phyloP scores from a whole-genome alignment of 2,113 vertebrate species.

The Chaetodon auriga region DNA sequence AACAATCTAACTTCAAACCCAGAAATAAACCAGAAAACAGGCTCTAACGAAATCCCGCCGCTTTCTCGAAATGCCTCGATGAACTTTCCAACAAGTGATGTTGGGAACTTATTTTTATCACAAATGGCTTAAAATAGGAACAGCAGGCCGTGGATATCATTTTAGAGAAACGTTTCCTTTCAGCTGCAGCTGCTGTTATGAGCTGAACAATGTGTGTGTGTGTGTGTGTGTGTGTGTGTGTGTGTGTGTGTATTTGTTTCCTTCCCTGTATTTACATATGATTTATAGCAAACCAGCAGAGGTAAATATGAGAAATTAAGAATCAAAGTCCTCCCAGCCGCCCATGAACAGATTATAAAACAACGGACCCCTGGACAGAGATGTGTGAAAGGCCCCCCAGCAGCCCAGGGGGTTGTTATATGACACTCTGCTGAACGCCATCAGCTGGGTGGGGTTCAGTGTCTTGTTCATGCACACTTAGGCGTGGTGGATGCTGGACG shows the following conservation, averaged over 20 bases:
- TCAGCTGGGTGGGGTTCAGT: no score
- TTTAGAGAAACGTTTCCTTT: slow-evolving; percentile 63
- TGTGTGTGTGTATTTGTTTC: background rate
- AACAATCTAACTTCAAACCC: background rate
- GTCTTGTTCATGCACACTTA: background rate
- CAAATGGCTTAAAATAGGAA: slow-evolving; percentile 65
- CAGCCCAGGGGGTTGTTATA: no score
- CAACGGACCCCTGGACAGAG: no score
- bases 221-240: slow-evolving; percentile 11
- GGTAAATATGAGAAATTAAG: background rate
- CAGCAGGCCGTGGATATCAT: slow-evolving; percentile 49
- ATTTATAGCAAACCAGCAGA: slow-evolving; percentile 19
- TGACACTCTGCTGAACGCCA: no score
- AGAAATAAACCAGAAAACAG: slow-evolving; percentile 15
- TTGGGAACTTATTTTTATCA: slow-evolving; percentile 66
- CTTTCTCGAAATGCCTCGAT: slow-evolving; percentile 18
- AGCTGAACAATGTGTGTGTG: slow-evolving; percentile 21
- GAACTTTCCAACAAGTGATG: slow-evolving; percentile 39
- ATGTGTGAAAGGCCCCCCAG: background rate
- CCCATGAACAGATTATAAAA: background rate
- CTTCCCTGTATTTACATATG: slow-evolving; percentile 3
- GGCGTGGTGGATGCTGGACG: background rate
- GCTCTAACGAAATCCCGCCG: background rate
- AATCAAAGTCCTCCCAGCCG: background rate
- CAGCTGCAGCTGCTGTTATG: slow-evolving; percentile 59